Base-by-base conservation (phyloP, 2,797 vertebrate species). In the Alauda arvensis region DNA sequence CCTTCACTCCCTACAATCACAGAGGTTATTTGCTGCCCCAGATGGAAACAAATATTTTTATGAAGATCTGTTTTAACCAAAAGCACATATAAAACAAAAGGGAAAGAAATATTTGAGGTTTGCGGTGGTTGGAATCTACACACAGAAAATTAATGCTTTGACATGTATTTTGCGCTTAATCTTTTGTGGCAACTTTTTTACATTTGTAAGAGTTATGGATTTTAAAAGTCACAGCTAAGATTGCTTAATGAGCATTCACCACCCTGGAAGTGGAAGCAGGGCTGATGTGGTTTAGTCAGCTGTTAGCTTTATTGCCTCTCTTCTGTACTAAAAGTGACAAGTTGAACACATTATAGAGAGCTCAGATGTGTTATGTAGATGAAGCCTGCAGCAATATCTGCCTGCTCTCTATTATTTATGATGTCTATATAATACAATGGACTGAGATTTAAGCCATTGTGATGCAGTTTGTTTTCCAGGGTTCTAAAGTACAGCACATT, bases 311-410 rank as follows among this genome's bases (percentile, higher is more conserved):
- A 98, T 96, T 95, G 96, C 97, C 96, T 97, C 96, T 96, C 95
- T 94, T 97, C 96, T 96, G 96, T 96, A 97, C 97, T 97, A 97
- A 98, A 98, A 98, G 97, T 98, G 97, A 97, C 97, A 97, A 97
- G 97, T 96, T 96, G 97, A 97, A 97, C 97, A 96, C 97, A 97
- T 98, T 97, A 97, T 92, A 95, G 96, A 96, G 96, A 97, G 97
- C 97, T 97, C 97, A 98, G 97, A 97, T 98, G 97, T 97, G 97
- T 97, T 97, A 97, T 97, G 97, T 97, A 97, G 97, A 98, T 98
- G 97, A 97, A 97, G 97, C 96, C 97, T 92, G 97, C 96, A 96
- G 97, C 97, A 97, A 96, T 97, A 98, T 97, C 97, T 97, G 97
- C 96, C 97, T 97, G 95, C 97, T 97, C 96, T 97, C 96, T 96